Evolutionary conservation across 2,888 invertebrate genomes (phyloP).

Genomic region (Pegoplata infirma): DNA sequence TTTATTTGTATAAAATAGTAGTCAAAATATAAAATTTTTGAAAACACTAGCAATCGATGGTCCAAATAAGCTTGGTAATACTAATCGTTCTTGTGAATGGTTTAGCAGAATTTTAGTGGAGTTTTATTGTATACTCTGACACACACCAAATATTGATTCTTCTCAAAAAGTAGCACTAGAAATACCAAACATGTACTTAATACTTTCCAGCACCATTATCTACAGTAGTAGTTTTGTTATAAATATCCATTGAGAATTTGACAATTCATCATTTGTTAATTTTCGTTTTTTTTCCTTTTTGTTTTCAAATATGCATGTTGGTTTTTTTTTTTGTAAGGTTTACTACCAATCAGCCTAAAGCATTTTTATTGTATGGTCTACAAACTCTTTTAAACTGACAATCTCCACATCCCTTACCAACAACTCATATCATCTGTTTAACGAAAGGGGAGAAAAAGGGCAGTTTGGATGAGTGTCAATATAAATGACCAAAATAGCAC

Average conservation of each 20-base stretch:
- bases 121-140: too few relatives aligned
- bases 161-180: too few relatives aligned
- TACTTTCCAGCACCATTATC: too few relatives aligned
- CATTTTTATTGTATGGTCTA: constrained; percentile 44
- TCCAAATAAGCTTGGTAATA: too few relatives aligned
- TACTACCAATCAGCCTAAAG: constrained; percentile 52
- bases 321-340: constrained; percentile 10
- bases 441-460: constrained; percentile 63
- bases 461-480: constrained; percentile 68
- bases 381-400: constrained; percentile 36
- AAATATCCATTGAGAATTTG: constrained; percentile 73
- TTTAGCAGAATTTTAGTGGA: too few relatives aligned
- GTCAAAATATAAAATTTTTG: too few relatives aligned
- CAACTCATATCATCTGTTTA: constrained; percentile 30
- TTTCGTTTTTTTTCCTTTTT: constrained; percentile 50
- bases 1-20: too few relatives aligned
- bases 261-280: constrained; percentile 75
- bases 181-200: too few relatives aligned
- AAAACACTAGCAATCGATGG: too few relatives aligned
- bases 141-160: too few relatives aligned
- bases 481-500: constrained; percentile 75
- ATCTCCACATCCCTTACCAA: constrained; percentile 6
- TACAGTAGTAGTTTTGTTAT: constrained; percentile 69
- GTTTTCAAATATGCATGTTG: not conserved
- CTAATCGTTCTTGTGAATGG: too few relatives aligned